Conservation (phyloP, 2,888 invertebrate species). For the Amiota minor region DNA sequence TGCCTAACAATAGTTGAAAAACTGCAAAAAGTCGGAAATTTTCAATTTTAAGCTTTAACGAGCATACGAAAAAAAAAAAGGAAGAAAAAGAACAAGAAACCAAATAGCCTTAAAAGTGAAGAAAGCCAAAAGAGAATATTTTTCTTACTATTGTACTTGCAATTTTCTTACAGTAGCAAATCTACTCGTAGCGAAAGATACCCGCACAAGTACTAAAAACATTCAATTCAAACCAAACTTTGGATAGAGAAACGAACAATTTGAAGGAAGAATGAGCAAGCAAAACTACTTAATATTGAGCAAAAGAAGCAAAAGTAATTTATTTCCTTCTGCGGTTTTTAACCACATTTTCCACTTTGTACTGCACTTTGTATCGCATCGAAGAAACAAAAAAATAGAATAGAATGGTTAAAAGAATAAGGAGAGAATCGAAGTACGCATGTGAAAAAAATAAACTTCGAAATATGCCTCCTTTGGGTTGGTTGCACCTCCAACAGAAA, state of each 20-base stretch:
- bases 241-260: background rate
- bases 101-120: conserved; percentile 23
- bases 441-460: background rate
- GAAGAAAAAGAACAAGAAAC: conserved; percentile 28
- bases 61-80: conserved; percentile 38
- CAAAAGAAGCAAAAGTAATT: conserved; percentile 66
- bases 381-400: conserved; percentile 39
- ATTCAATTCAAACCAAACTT: background rate
- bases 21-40: conserved; percentile 55
- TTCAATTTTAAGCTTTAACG: conserved; percentile 63
- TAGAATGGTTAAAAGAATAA: background rate
- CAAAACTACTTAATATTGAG: conserved; percentile 34
- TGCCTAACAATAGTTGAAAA: conserved; percentile 4
- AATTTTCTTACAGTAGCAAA: conserved; percentile 3
- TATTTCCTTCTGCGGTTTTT: conserved; percentile 67
- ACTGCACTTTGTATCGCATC: conserved; percentile 52
- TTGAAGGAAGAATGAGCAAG: background rate
- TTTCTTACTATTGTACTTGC: conserved; percentile 10
- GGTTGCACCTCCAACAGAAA: background rate
- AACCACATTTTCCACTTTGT: conserved; percentile 67
- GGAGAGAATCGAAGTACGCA: background rate
- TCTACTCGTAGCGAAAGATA: conserved; percentile 3
- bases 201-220: background rate
- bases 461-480: conserved; percentile 4
- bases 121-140: conserved; percentile 40